Base-by-base conservation (phyloP, 2,113 vertebrate species). In the Thomomys bottae region DNA sequence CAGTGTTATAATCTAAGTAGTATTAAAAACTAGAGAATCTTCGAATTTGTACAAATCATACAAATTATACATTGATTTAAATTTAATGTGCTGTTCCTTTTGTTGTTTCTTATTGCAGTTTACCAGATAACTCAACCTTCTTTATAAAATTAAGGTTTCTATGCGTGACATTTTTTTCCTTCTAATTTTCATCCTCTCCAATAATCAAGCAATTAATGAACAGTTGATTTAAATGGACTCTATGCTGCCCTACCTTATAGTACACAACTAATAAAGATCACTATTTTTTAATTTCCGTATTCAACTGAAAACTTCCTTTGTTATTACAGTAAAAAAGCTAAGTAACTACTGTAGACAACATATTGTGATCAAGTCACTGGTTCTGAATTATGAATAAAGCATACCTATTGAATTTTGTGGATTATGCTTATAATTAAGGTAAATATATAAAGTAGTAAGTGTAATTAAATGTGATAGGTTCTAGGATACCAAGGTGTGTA, bases 101-200 rank as follows among this genome's bases (percentile, higher is more conserved):
- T 92, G 15, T 86, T 81, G 87, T 23, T 68, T 49, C 80, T 89
- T 94, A 79, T 95, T 96, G 91, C 21, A 66, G 57, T 67, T 88
- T 84, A 67, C 8, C 54, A 87, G 21, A 75, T 76, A 92, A 92
- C 71, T 26, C 30, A 84, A 88, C 66, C 21, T 84, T 78, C 54
- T 76, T 63, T 94, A 59, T 73, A 68, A 64, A 81, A 91, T 83
- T 87, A 85, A 17, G 80, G 68, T 66, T 86, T 80, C 79, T 72
- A 87, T 83, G 84, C 17, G 45, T 18, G 18, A 71, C 6, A 75
- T 76, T 89, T 89, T 79, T 72, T 87, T 78, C 8, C 14, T 63
- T 34, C 4, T 82, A 4, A 54, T 26, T 11, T 24, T 84, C 92
- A 21, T 64, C 34, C 32, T 79, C n/a, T 5, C 11, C 66, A 42